Evolutionary conservation across 2,888 invertebrate species (phyloP).

Genomic region (Catonia carolina): DNA sequence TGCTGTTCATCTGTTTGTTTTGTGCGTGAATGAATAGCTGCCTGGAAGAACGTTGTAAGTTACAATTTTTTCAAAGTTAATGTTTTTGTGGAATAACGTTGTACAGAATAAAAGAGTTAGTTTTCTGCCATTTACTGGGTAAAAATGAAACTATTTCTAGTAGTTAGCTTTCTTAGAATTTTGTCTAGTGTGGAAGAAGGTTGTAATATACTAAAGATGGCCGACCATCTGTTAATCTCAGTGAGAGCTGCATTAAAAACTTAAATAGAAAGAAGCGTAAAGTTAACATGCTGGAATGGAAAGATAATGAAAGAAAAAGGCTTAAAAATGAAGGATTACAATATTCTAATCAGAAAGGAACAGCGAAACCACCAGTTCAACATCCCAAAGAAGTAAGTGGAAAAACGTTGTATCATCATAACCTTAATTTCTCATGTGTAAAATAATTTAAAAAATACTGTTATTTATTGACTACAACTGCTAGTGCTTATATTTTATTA

Average conservation of each 20-base stretch:
- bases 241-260: not conserved
- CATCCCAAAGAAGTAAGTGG: not conserved
- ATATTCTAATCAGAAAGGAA: not conserved
- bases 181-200: not conserved
- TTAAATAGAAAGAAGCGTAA: not conserved
- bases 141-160: not conserved
- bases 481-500: slow-evolving; percentile 1
- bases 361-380: not conserved
- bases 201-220: not conserved
- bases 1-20: too few relatives aligned
- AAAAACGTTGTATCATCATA: slow-evolving; percentile 1
- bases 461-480: too few relatives aligned
- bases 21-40: not conserved
- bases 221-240: not conserved
- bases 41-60: slow-evolving; percentile 6
- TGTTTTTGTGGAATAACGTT: not conserved
- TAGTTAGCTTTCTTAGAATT: not conserved
- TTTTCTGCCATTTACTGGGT: not conserved
- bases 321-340: slow-evolving; percentile 7
- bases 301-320: slow-evolving; percentile 2
- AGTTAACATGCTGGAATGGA: not conserved
- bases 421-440: not conserved
- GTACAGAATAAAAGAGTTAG: not conserved
- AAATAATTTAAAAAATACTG: too few relatives aligned
- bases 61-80: slow-evolving; percentile 1